Evolutionary conservation across 2,888 invertebrate species (phyloP).

Genomic region (Drosophila stalkeri): DNA sequence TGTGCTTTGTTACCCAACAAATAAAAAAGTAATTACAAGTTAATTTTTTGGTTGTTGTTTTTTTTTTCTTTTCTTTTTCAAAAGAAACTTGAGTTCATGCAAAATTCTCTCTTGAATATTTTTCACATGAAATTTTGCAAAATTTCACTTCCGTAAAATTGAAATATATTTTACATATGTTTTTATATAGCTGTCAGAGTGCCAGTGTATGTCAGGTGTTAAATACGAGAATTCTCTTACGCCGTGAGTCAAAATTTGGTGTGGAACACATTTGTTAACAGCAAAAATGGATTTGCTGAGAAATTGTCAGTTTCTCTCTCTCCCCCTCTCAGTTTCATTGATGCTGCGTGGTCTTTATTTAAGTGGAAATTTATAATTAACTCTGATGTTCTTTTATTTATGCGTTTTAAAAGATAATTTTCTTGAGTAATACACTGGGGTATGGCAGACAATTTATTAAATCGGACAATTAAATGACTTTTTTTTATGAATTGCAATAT

Average conservation of each 20-base stretch:
- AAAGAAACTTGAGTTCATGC: constrained; percentile 24
- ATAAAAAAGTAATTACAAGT: constrained; percentile 29
- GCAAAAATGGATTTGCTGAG: constrained; percentile 29
- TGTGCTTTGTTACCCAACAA: constrained; percentile 58
- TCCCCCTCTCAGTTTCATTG: background rate
- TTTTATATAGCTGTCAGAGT: constrained; percentile 22
- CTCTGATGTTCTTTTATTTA: constrained; percentile 16
- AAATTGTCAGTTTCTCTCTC: constrained; percentile 25
- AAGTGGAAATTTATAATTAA: constrained; percentile 38
- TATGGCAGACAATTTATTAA: constrained; percentile 7
- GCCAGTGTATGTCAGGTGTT: constrained; percentile 53
- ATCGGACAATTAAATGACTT: constrained; percentile 4
- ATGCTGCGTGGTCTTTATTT: constrained; percentile 19
- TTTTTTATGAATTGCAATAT: background rate
- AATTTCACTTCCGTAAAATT: constrained; percentile 52
- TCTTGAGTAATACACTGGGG: constrained; percentile 2
- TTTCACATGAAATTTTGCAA: constrained; percentile 50
- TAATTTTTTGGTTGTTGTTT: background rate
- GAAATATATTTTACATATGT: constrained; percentile 6
- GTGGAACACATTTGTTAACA: constrained; percentile 21
- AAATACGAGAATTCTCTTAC: constrained; percentile 8
- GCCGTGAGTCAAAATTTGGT: constrained; percentile 31
- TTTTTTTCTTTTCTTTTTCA: background rate
- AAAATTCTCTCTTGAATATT: constrained; percentile 23
- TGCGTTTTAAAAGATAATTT: constrained; percentile 3